Base-by-base conservation (phyloP, 2,797 vertebrate genomes). In the Crossoptilon crossoptilon region DNA sequence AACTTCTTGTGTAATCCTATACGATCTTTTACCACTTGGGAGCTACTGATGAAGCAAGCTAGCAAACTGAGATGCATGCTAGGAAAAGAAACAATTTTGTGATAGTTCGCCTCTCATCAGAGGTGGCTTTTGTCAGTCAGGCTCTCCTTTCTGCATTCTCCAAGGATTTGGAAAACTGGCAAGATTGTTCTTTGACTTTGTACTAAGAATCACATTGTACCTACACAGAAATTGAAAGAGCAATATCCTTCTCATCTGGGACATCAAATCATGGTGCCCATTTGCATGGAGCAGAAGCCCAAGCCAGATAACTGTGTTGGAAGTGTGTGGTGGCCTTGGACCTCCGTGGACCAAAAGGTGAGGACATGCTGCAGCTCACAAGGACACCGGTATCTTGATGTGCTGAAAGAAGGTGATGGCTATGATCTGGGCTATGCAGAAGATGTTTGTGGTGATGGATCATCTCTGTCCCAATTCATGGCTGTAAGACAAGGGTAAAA, bases 1-100 rank as follows among this genome's bases (percentile, higher is more conserved):
- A 21, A 41, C 7, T 51, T 82, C 78, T 48, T 0, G 0, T 56
- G 22, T 24, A 83, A n/a, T 72, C 4, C 31, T 19, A 0, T n/a
- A 37, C 9, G 22, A 21, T 81, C 35, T 91, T 94, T 58, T 78
- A 55, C 15, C 1, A 0, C n/a, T 49, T 67, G n/a, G 39, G 22
- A 71, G 15, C 29, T 62, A 43, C n/a, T 33, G 26, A 15, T 58
- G 16, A 63, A 60, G 19, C 0, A 0, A 55, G 29, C n/a, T 64
- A 73, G 41, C 27, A 91, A 89, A 87, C 35, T 64, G 44, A 55
- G 5, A 71, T 77, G 37, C 37, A 21, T 4, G 8, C 13, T 51
- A 68, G 48, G 41, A 60, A 84, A 76, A 91, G 13, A 19, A 90
- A 43, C 31, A 79, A 9, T 31, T 84, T 80, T 37, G 46, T 70